phyloP scores from a whole-genome alignment of 1,140 invertebrate species.

The Laupala kohalensis region DNA sequence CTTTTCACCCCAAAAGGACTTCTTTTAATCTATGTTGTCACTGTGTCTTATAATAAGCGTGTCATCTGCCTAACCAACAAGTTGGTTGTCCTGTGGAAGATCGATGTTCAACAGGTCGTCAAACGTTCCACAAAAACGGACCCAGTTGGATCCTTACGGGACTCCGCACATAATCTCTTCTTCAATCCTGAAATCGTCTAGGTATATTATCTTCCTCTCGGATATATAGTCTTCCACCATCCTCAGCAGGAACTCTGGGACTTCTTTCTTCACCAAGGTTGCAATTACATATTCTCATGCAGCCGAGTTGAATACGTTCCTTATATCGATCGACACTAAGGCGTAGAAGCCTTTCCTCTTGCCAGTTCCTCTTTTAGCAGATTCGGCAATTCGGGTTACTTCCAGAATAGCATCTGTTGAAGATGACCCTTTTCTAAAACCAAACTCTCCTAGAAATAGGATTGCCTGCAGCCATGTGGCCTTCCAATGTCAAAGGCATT shows the following conservation, averaged over 20 bases:
- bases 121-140: conserved; percentile 24
- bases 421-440: conserved; percentile 18
- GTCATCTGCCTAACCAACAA: conserved; percentile 22
- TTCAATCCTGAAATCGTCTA: conserved; percentile 4
- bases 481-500: conserved; percentile 9
- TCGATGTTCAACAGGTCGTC: conserved; percentile 21
- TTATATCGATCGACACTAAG: conserved; percentile 18
- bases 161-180: conserved; percentile 20
- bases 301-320: conserved; percentile 21
- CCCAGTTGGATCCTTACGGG: conserved; percentile 25
- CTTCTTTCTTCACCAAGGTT: not conserved
- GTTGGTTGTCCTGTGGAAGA: conserved; percentile 10
- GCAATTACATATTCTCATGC: conserved; percentile 16
- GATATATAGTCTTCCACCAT: no score
- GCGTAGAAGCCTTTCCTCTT: not conserved
- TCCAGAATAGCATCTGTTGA: conserved; percentile 15
- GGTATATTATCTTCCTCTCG: conserved; percentile 4
- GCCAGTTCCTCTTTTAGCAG: conserved; percentile 2
- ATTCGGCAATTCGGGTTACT: conserved; percentile 1
- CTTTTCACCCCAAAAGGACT: no score
- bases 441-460: conserved; percentile 14
- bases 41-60: conserved; percentile 19
- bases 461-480: conserved; percentile 7
- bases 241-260: no score
- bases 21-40: no score